A percentile compares a stretch with the other conserved stretches of the same genome.
Conservation (phyloP, 2,797 vertebrate species). For the Tenualosa ilisha region DNA sequence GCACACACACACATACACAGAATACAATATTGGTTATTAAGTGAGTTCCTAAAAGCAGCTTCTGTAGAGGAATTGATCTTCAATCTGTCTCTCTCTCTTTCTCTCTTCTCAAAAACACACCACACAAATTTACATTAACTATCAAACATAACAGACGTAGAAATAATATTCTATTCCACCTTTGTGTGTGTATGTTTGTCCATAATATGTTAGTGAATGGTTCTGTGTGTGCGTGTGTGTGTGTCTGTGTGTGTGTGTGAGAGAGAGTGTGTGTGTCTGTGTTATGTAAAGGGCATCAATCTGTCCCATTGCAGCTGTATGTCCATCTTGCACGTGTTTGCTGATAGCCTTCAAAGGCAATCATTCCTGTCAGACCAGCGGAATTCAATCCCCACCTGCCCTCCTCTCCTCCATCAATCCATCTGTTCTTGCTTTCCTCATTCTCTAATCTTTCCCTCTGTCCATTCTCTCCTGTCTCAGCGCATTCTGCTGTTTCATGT, state of each 20-base stretch:
- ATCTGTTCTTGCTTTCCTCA: neutral
- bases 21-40: neutral
- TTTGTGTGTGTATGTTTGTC: neutral
- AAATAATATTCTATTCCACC: no score
- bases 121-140: neutral
- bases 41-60: neutral
- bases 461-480: no score
- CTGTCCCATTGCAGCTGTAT: neutral
- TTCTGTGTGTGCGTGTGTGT: constrained; percentile 4
- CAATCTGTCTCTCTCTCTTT: no score
- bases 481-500: neutral
- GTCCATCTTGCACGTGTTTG: neutral
- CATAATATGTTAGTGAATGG: no score
- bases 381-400: neutral
- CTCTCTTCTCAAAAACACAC: neutral
- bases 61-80: neutral
- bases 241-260: constrained; percentile 2
- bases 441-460: neutral
- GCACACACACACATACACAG: neutral
- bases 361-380: neutral
- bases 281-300: neutral
- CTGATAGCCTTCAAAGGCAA: neutral
- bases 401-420: neutral
- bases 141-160: no score
- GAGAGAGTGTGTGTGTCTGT: neutral